phyloP scores from a whole-genome alignment of 2,113 vertebrate species.

The Casuarius casuarius region DNA sequence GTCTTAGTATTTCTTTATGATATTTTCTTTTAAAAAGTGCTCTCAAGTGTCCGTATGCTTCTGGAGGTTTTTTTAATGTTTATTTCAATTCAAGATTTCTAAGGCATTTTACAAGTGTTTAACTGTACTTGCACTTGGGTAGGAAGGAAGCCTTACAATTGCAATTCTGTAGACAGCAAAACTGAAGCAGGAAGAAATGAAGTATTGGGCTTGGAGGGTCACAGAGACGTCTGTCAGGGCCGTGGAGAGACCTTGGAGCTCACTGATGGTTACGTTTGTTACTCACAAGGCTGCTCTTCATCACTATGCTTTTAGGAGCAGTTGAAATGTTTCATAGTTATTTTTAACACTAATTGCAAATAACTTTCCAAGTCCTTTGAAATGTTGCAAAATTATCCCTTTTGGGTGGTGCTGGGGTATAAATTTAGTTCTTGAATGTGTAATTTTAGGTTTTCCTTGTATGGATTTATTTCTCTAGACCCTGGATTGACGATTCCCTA shows the following conservation, averaged over 20 bases:
- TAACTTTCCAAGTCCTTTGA: slow-evolving; percentile 33
- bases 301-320: not conserved
- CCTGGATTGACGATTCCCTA: not conserved
- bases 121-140: not conserved
- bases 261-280: not conserved
- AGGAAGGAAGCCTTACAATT: not conserved
- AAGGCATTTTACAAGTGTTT: not conserved
- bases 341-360: slow-evolving; percentile 46
- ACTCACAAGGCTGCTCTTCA: not conserved
- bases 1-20: not conserved
- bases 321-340: not conserved
- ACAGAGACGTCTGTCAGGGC: not conserved
- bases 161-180: not conserved
- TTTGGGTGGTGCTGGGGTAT: not conserved
- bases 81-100: not conserved
- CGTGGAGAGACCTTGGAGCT: not conserved
- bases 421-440: not conserved
- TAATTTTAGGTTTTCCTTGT: not conserved
- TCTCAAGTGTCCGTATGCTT: not conserved
- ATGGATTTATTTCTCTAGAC: not conserved
- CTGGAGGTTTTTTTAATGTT: not conserved
- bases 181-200: not conserved
- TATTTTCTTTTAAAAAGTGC: not conserved
- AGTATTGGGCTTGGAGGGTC: not conserved
- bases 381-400: slow-evolving; percentile 9